A percentile compares a stretch with the other conserved stretches of the same genome.
These are phyloP conservation scores for Tetramorium parvispinum DNA, from an alignment of 1,140 invertebrate species.

Conservation along the genomic window DNA sequence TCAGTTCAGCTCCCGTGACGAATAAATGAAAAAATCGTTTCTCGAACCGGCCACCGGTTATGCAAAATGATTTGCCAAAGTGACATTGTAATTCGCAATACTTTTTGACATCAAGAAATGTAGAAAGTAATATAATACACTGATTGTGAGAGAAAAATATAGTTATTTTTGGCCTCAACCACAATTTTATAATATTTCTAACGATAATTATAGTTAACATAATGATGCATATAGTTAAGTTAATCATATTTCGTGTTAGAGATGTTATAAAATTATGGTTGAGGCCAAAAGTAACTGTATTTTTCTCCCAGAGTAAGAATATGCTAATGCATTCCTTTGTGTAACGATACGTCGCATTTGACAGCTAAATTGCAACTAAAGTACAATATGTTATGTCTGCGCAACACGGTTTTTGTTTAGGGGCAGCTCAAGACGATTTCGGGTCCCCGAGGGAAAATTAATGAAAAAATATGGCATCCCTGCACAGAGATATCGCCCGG, in stretches of 20 bases:
- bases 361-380: not conserved
- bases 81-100: constrained; percentile 2
- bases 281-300: no score
- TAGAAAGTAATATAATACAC: not conserved
- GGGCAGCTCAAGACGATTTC: not conserved
- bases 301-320: no score
- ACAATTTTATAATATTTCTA: no score
- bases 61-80: not conserved
- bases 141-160: no score
- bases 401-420: not conserved
- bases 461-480: constrained; percentile 32
- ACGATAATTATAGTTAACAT: no score
- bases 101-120: not conserved
- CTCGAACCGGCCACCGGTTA: constrained; percentile 20
- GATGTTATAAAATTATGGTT: no score
- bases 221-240: no score
- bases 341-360: not conserved
- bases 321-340: not conserved
- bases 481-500: constrained; percentile 44
- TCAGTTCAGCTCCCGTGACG: constrained; percentile 37
- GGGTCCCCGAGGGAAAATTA: not conserved
- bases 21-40: constrained; percentile 18
- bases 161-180: no score
- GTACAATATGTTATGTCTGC: not conserved
- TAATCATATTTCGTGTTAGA: no score